Evolutionary conservation across 2,797 vertebrate genomes (phyloP).

Genomic region (Sparus aurata): DNA sequence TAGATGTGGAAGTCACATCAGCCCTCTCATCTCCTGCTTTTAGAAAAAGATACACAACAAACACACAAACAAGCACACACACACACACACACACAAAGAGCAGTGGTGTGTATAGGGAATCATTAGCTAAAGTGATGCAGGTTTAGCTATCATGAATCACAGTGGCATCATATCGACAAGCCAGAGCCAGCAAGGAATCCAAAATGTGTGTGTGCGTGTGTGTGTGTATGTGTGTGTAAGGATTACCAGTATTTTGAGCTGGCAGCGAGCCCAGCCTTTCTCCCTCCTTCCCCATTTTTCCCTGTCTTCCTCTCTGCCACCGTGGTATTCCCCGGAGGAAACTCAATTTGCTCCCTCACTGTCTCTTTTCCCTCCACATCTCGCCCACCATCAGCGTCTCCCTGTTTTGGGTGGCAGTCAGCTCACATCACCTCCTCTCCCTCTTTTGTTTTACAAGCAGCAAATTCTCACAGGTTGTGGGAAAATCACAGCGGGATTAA

Average conservation of each 20-base stretch:
- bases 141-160: conserved; percentile 86
- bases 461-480: conserved; percentile 17
- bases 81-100: conserved; percentile 28
- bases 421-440: conserved; percentile 31
- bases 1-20: conserved; percentile 80
- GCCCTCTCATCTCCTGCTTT: conserved; percentile 69
- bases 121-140: conserved; percentile 87
- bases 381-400: conserved; percentile 39
- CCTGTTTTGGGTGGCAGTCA: conserved; percentile 35
- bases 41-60: conserved; percentile 18
- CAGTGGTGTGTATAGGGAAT: conserved; percentile 79
- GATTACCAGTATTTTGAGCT: conserved; percentile 79
- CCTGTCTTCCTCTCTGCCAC: conserved; percentile 66
- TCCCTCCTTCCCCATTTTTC: conserved; percentile 63
- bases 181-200: conserved; percentile 75
- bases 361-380: conserved; percentile 14
- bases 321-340: conserved; percentile 63
- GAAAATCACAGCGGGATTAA: conserved; percentile 3
- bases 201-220: conserved; percentile 66
- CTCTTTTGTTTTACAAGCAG: conserved; percentile 48
- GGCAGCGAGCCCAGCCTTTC: conserved; percentile 72
- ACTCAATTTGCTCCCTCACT: conserved; percentile 66
- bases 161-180: conserved; percentile 86
- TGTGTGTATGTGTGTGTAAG: conserved; percentile 55
- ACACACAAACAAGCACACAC: conserved; percentile 25